Conservation (phyloP, 2,797 vertebrate genomes). For the Urosaurus nigricauda region DNA sequence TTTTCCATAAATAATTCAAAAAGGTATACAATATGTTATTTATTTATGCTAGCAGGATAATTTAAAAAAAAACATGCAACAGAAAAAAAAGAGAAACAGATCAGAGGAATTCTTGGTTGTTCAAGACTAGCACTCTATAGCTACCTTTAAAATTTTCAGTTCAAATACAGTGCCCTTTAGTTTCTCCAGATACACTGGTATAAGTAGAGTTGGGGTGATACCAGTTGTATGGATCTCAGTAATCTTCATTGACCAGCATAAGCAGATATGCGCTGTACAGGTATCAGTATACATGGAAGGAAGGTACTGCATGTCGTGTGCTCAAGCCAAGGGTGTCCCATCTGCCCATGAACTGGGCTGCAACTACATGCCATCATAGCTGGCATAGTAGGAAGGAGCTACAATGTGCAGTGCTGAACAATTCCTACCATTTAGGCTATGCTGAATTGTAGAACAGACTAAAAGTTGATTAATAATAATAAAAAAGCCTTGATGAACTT, state of each 20-base stretch:
- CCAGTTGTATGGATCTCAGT: background rate
- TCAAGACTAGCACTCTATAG: background rate
- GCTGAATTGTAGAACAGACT: background rate
- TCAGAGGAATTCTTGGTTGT: too few species aligned
- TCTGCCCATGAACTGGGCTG: too few species aligned
- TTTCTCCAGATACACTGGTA: background rate
- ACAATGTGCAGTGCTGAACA: too few species aligned
- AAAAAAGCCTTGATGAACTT: background rate
- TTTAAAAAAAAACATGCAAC: background rate
- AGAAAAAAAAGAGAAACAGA: background rate
- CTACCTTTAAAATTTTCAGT: background rate
- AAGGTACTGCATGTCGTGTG: background rate
- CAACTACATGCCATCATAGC: too few species aligned
- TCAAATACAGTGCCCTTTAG: background rate
- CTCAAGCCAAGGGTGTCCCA: too few species aligned
- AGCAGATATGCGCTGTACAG: too few species aligned
- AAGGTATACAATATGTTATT: background rate
- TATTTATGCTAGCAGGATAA: background rate
- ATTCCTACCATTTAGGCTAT: background rate
- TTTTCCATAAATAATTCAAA: background rate
- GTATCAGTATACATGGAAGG: too few species aligned
- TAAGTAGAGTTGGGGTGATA: background rate
- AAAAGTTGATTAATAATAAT: background rate
- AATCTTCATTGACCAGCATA: background rate
- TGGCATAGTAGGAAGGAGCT: too few species aligned